A percentile compares a stretch with the other conserved stretches of the same genome.
phyloP scores from a whole-genome alignment of 2,113 vertebrate species.

The Oreochromis aureus region DNA sequence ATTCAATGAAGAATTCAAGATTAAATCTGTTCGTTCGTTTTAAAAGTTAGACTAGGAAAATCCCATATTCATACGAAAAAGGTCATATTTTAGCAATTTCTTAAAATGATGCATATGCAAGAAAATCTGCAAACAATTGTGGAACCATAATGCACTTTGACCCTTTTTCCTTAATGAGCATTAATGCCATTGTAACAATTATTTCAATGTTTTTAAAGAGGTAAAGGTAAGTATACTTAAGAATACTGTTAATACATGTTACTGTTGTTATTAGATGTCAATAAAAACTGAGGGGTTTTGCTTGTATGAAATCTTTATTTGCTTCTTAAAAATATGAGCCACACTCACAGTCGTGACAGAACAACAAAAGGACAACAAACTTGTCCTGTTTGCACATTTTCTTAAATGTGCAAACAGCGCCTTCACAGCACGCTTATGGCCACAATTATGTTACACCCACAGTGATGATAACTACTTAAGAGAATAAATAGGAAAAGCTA shows the following conservation, averaged over 20 bases:
- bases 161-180: background rate
- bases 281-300: background rate
- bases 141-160: background rate
- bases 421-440: background rate
- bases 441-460: background rate
- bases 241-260: background rate
- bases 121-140: background rate
- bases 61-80: background rate
- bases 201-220: background rate
- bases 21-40: background rate
- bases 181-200: background rate
- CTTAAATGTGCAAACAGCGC: background rate
- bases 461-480: background rate
- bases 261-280: background rate
- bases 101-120: background rate
- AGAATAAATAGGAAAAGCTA: background rate
- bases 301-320: background rate
- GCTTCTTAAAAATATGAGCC: background rate
- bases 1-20: background rate
- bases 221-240: background rate
- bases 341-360: background rate
- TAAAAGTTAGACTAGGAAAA: background rate
- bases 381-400: background rate
- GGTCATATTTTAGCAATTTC: background rate
- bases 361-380: background rate